These are phyloP conservation scores for Peromyscus melanophrys DNA, from an alignment of 2,797 vertebrate species.

Conservation along the genomic window DNA sequence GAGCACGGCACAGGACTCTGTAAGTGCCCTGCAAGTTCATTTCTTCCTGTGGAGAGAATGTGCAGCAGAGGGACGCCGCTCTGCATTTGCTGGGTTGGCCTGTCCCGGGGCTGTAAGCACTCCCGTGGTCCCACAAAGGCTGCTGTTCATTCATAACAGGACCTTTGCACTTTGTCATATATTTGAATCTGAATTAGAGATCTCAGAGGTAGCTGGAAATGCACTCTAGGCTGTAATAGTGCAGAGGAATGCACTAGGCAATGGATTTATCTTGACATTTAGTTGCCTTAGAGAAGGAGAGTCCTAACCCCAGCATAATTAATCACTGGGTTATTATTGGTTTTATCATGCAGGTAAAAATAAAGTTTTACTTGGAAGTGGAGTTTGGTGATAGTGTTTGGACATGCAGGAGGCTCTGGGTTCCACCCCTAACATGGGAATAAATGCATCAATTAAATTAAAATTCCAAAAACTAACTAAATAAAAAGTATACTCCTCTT, in stretches of 20 bases:
- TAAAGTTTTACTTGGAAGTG: background rate
- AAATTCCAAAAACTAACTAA: background rate
- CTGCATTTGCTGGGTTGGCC: background rate
- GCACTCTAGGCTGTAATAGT: background rate
- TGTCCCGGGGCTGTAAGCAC: background rate
- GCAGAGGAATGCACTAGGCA: too few relatives aligned
- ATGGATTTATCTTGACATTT: too few relatives aligned
- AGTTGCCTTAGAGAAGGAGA: background rate
- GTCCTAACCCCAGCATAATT: background rate
- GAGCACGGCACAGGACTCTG: conserved; percentile 6
- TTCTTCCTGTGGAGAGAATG: conserved; percentile 1
- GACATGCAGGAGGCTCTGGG: background rate
- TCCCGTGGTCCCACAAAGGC: accelerated
- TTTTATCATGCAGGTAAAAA: background rate
- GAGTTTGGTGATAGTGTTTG: background rate
- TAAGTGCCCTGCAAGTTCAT: background rate
- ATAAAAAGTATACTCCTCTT: background rate
- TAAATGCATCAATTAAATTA: background rate
- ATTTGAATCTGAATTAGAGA: background rate
- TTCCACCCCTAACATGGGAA: background rate
- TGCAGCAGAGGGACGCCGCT: background rate
- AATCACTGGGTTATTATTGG: background rate
- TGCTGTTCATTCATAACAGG: background rate
- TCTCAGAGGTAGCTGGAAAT: background rate
- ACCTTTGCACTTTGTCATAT: background rate